A percentile compares a stretch with the other conserved stretches of the same genome.
These are phyloP conservation scores for Pelochelys cantorii DNA, from an alignment of 2,797 vertebrate species.

Conservation along the genomic window DNA sequence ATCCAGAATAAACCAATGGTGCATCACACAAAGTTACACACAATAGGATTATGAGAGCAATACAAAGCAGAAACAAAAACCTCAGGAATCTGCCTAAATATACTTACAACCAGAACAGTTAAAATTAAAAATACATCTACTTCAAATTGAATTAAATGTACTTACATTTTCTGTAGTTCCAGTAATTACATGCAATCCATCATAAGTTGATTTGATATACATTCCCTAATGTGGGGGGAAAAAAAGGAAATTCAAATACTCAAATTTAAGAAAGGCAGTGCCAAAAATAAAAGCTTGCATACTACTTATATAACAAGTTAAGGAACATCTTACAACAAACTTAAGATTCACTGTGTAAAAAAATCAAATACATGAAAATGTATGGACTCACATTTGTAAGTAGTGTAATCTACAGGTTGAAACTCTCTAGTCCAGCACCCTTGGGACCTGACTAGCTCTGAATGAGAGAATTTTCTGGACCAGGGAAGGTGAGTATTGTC, in stretches of 20 bases:
- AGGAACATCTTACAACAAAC: not conserved
- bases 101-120: not conserved
- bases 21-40: not conserved
- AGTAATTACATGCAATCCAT: constrained; percentile 94
- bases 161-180: constrained; percentile 97
- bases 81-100: not conserved
- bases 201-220: constrained; percentile 98
- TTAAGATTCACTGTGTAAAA: constrained; percentile 2
- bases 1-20: constrained; percentile 18
- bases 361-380: not conserved
- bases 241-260: not conserved
- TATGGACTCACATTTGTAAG: not conserved
- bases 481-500: too few relatives aligned
- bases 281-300: not conserved
- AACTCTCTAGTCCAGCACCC: too few relatives aligned
- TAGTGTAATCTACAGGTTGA: not conserved
- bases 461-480: too few relatives aligned
- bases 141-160: constrained; percentile 40
- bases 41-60: not conserved
- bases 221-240: constrained; percentile 86
- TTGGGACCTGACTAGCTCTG: too few relatives aligned
- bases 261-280: not conserved
- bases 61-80: not conserved
- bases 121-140: not conserved
- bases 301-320: not conserved